These are phyloP conservation scores for Theocolax elegans DNA, from an alignment of 1,140 invertebrate species.

Conservation along the genomic window DNA sequence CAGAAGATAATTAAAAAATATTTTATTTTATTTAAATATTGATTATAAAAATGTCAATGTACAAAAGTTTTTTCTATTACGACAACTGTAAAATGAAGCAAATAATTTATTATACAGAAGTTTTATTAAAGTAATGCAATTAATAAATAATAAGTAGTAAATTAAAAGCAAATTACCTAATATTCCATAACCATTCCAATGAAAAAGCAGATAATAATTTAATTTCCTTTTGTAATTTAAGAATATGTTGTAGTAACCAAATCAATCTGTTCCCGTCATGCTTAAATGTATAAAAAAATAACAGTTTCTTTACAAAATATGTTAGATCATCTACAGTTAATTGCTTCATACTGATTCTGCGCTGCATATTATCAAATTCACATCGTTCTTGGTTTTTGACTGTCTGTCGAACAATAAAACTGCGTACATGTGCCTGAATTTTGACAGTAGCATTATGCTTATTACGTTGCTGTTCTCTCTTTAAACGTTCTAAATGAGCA, in stretches of 20 bases:
- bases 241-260: constrained; percentile 70
- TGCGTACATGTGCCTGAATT: constrained; percentile 84
- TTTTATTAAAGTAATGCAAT: too few relatives aligned
- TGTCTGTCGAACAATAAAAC: constrained; percentile 77
- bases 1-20: neutral
- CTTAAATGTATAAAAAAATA: constrained; percentile 81
- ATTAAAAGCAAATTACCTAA: constrained; percentile 63
- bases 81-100: too few relatives aligned
- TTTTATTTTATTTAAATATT: too few relatives aligned
- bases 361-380: constrained; percentile 75
- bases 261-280: constrained; percentile 78
- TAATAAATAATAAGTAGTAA: constrained; percentile 34
- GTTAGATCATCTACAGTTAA: constrained; percentile 68
- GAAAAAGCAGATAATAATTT: constrained; percentile 66
- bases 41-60: too few relatives aligned
- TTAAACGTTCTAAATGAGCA: constrained; percentile 85
- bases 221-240: constrained; percentile 72
- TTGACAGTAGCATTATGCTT: constrained; percentile 76
- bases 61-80: too few relatives aligned
- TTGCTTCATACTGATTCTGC: constrained; percentile 62
- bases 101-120: too few relatives aligned
- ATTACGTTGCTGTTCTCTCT: constrained; percentile 82
- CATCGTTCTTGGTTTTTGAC: constrained; percentile 74
- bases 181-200: constrained; percentile 71
- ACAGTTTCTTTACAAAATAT: constrained; percentile 71